phyloP scores from a whole-genome alignment of 2,888 invertebrate species.

The Melanostoma scalare region DNA sequence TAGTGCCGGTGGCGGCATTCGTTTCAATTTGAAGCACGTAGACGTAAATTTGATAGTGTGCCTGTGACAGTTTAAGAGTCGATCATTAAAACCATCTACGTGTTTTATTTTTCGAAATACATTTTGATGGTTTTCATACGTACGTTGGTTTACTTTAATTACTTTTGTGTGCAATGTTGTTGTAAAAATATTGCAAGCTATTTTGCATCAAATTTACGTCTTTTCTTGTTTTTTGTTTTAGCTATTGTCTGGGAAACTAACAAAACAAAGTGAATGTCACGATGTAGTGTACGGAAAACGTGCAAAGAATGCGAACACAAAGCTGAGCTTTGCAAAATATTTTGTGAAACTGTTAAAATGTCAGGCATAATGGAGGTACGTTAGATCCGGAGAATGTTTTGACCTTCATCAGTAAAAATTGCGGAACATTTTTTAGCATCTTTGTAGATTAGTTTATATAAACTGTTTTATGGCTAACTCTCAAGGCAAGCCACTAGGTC shows the following conservation, averaged over 20 bases:
- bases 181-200: slow-evolving; percentile 16
- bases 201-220: slow-evolving; percentile 50
- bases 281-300: slow-evolving; percentile 66
- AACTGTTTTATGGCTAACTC: too few relatives aligned
- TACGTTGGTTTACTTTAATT: slow-evolving; percentile 6
- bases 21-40: slow-evolving; percentile 49
- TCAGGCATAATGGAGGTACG: slow-evolving; percentile 30
- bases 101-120: slow-evolving; percentile 45
- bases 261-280: slow-evolving; percentile 60
- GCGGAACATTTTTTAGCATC: too few relatives aligned
- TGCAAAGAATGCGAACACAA: slow-evolving; percentile 48
- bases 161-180: slow-evolving; percentile 2
- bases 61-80: slow-evolving; percentile 12
- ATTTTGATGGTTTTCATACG: slow-evolving; percentile 2
- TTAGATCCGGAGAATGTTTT: slow-evolving; percentile 36
- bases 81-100: slow-evolving; percentile 47
- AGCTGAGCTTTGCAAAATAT: slow-evolving; percentile 31
- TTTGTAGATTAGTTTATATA: too few relatives aligned
- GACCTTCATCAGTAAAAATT: too few relatives aligned
- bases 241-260: slow-evolving; percentile 16
- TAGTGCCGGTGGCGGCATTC: background rate
- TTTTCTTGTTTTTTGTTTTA: slow-evolving; percentile 7
- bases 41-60: slow-evolving; percentile 39
- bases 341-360: slow-evolving; percentile 52
- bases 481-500: too few relatives aligned